A percentile compares a stretch with the other conserved stretches of the same genome.
phyloP scores from a whole-genome alignment of 2,113 vertebrate species.

The Lipotes vexillifer region DNA sequence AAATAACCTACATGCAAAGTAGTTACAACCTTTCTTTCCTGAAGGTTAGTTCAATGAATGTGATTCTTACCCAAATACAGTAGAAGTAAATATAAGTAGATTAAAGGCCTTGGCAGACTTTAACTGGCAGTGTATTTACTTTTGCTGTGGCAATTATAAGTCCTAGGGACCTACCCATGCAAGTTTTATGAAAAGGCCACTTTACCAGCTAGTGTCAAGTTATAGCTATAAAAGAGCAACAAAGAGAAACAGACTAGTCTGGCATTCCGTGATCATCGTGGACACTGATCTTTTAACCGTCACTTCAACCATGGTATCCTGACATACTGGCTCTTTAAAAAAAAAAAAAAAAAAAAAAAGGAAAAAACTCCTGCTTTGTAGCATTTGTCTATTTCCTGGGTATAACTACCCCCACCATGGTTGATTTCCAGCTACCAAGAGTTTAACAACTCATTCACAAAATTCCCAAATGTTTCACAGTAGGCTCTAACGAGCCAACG shows the following conservation, averaged over 20 bases:
- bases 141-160: neutral
- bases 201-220: neutral
- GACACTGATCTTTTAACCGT: too few relatives aligned
- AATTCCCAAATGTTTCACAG: neutral
- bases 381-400: neutral
- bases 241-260: neutral
- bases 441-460: neutral
- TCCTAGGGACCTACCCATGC: neutral
- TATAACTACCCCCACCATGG: neutral
- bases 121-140: too few relatives aligned
- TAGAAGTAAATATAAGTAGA: neutral
- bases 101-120: neutral
- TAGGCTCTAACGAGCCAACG: neutral
- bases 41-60: slow-evolving; percentile 78
- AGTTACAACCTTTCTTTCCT: slow-evolving; percentile 92
- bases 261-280: fast-evolving
- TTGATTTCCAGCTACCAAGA: neutral
- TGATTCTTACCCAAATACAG: neutral
- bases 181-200: neutral
- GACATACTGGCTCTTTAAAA: neutral
- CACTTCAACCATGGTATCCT: neutral
- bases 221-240: neutral
- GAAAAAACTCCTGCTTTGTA: too few relatives aligned
- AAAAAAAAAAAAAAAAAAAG: neutral
- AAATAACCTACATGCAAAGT: slow-evolving; percentile 89